Evolutionary conservation across 2,797 vertebrate species (phyloP), one percentile per base, ranked within the genome.

Genomic region (Salarias fasciatus): DNA sequence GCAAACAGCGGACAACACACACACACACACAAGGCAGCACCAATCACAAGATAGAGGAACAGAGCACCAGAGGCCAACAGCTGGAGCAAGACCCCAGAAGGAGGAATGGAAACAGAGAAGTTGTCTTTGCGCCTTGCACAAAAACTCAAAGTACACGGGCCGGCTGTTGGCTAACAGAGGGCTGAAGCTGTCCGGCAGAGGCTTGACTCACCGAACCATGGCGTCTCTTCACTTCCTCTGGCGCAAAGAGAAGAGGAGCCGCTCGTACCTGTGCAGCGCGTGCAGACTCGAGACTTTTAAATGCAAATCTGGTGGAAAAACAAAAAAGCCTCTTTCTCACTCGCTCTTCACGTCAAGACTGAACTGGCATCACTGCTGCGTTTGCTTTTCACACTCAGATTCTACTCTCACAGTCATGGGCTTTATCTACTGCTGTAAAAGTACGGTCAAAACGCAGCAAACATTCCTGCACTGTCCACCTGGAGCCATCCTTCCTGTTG

Each of bases 141-240:
- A 77, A 69, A 74, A 56, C 52, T 55, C 35, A 55, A 31, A 53
- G 40, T 44, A 37, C 64, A 50, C 42, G 35, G 35, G 47, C 8
- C 29, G 15, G 46, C 53, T n/a, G 53, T 50, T 79, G 53, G 42
- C 29, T 15, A 80, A 79, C 11, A 8, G 47, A 75, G 69, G 33
- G 7, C 24, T 31, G 9, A 8, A 35, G 11, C n/a, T 6, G 69
- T 62, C 46, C 28, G 8, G 24, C 42, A 5, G 30, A 44, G 44
- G 38, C 24, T 51, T 48, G 31, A 94, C 93, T 94, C 82, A 94
- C 93, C 93, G 91, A 87, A 94, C 93, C 93, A 94, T 94, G 82
- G 61, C 66, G 88, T 57, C 64, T 82, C 73, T 65, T 74, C 49
- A 62, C 66, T 73, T 72, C 79, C 69, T 82, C 80, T 86, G 85